phyloP scores from a whole-genome alignment of 92 coral and sea anemone species.

The Pocillopora meandrina region DNA sequence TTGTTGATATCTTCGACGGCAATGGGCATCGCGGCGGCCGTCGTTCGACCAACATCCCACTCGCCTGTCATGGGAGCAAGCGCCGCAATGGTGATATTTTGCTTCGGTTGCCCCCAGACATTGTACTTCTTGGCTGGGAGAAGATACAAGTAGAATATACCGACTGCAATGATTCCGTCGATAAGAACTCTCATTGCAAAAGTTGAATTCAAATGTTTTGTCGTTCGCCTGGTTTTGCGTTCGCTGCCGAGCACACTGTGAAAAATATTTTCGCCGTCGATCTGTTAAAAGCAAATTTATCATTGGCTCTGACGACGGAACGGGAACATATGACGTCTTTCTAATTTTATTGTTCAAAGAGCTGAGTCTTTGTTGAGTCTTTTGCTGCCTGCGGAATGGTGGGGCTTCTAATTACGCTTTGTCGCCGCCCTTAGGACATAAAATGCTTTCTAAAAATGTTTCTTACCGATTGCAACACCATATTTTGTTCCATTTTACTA shows the following conservation, averaged over 20 bases:
- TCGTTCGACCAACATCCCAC: conserved; percentile 88
- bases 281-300: neutral
- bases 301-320: conserved; percentile 7
- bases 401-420: neutral
- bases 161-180: conserved; percentile 27
- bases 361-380: neutral
- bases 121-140: conserved; percentile 11
- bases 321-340: neutral
- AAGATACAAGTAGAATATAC: conserved; percentile 21
- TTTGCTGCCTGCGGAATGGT: conserved; percentile 24
- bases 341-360: neutral
- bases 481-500: neutral
- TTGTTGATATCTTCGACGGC: conserved; percentile 87
- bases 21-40: conserved; percentile 88
- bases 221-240: neutral
- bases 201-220: neutral
- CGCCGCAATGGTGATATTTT: conserved; percentile 73
- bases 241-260: neutral
- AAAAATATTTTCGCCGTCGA: conserved; percentile 2
- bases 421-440: neutral
- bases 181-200: conserved; percentile 27
- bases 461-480: neutral
- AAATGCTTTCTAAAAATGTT: neutral
- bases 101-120: conserved; percentile 42
- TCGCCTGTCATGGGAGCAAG: conserved; percentile 88